phyloP scores from a whole-genome alignment of 2,888 invertebrate species.

The Nemurella pictetii region DNA sequence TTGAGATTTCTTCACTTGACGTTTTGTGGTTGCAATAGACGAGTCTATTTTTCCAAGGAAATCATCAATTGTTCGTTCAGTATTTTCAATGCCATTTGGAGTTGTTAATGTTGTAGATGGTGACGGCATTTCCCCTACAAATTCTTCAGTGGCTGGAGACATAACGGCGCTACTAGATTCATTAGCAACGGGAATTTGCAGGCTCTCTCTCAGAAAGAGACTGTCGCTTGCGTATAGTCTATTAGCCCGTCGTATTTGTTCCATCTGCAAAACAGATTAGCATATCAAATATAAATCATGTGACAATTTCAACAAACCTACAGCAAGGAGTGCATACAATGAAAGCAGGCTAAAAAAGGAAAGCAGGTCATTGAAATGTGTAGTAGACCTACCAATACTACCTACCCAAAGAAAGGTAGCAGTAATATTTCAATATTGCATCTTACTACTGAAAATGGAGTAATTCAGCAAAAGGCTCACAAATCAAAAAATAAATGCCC shows the following conservation, averaged over 20 bases:
- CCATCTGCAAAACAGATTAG: slow-evolving; percentile 69
- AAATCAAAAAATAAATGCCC: too few relatives aligned
- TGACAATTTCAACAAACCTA: background rate
- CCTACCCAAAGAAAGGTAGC: too few relatives aligned
- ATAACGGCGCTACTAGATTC: slow-evolving; percentile 58
- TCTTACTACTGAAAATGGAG: too few relatives aligned
- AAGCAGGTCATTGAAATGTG: background rate
- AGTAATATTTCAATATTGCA: too few relatives aligned
- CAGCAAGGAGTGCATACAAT: background rate
- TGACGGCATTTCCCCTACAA: slow-evolving; percentile 30
- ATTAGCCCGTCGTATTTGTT: slow-evolving; percentile 89
- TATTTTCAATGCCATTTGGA: slow-evolving; percentile 46
- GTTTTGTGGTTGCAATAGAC: slow-evolving; percentile 80
- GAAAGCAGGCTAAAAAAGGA: background rate
- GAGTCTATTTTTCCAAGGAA: slow-evolving; percentile 83
- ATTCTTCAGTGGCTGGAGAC: slow-evolving; percentile 41
- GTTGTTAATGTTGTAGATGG: slow-evolving; percentile 23
- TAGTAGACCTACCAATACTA: background rate
- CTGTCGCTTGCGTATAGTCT: slow-evolving; percentile 91
- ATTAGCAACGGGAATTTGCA: slow-evolving; percentile 80
- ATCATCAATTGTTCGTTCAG: slow-evolving; percentile 75
- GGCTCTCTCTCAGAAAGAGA: slow-evolving; percentile 84
- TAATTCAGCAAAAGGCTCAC: too few relatives aligned
- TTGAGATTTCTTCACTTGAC: slow-evolving; percentile 78
- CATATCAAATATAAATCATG: background rate